These are phyloP conservation scores for Lasioglossum pauxillum DNA, from an alignment of 2,888 invertebrate species.

Conservation along the genomic window DNA sequence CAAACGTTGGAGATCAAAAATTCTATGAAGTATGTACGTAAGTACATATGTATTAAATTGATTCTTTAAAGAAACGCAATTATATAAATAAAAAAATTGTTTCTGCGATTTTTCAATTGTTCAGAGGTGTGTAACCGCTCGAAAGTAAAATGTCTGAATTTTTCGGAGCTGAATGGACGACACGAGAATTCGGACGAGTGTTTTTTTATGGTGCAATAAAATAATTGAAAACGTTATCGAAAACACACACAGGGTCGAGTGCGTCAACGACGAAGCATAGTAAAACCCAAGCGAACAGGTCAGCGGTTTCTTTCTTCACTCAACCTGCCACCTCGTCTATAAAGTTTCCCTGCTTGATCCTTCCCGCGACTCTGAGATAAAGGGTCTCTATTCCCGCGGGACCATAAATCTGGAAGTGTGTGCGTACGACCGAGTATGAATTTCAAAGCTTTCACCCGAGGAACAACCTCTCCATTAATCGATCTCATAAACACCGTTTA, in stretches of 20 bases:
- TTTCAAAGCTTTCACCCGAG: constrained; percentile 35
- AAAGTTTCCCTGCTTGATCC: constrained; percentile 50
- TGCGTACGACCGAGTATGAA: constrained; percentile 52
- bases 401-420: constrained; percentile 50
- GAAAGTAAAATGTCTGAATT: neutral
- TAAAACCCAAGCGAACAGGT: constrained; percentile 41
- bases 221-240: constrained; percentile 14
- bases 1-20: too few species aligned
- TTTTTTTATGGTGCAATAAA: neutral
- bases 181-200: neutral
- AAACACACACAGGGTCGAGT: neutral
- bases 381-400: constrained; percentile 38
- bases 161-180: neutral
- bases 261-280: constrained; percentile 16
- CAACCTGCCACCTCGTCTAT: constrained; percentile 30
- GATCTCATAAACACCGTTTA: constrained; percentile 19
- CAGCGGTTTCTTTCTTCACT: constrained; percentile 58
- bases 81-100: neutral
- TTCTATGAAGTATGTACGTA: too few species aligned
- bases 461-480: constrained; percentile 40
- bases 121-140: neutral
- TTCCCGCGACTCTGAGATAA: constrained; percentile 41
- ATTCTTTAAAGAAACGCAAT: neutral
- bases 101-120: neutral
- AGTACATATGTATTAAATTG: too few species aligned